phyloP scores from a whole-genome alignment of 2,113 vertebrate species.

The Scomber scombrus region DNA sequence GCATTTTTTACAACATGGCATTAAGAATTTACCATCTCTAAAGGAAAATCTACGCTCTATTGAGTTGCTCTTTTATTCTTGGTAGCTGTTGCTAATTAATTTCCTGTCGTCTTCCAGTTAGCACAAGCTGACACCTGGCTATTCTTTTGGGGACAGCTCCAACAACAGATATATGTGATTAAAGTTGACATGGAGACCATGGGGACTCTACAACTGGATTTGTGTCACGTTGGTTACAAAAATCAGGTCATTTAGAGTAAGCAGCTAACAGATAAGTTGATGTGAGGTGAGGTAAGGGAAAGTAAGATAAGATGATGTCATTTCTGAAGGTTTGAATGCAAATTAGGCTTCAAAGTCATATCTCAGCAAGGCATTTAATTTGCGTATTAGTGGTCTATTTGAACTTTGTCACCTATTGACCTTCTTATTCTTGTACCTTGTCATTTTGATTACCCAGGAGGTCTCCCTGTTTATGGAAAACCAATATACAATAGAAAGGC shows the following conservation, averaged over 20 bases:
- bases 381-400: constrained; percentile 1
- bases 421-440: constrained; percentile 3
- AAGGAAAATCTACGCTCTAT: neutral
- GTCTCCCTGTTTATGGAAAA: neutral
- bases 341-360: neutral
- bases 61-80: constrained; percentile 1
- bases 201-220: constrained; percentile 12
- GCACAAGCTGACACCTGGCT: constrained; percentile 25
- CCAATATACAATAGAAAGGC: constrained; percentile 16
- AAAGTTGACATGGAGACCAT: constrained; percentile 34
- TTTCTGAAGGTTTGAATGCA: neutral
- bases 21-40: neutral
- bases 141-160: constrained; percentile 9
- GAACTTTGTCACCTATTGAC: constrained; percentile 29
- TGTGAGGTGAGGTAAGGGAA: neutral
- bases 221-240: neutral
- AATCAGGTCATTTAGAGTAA: constrained; percentile 4
- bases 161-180: constrained; percentile 16
- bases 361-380: neutral
- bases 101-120: constrained; percentile 18
- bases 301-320: neutral
- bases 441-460: constrained; percentile 1
- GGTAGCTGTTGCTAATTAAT: constrained; percentile 50
- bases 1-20: constrained; percentile 2
- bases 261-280: neutral